phyloP scores from a whole-genome alignment of 2,797 vertebrate genomes.

The Naso thynnoides region DNA sequence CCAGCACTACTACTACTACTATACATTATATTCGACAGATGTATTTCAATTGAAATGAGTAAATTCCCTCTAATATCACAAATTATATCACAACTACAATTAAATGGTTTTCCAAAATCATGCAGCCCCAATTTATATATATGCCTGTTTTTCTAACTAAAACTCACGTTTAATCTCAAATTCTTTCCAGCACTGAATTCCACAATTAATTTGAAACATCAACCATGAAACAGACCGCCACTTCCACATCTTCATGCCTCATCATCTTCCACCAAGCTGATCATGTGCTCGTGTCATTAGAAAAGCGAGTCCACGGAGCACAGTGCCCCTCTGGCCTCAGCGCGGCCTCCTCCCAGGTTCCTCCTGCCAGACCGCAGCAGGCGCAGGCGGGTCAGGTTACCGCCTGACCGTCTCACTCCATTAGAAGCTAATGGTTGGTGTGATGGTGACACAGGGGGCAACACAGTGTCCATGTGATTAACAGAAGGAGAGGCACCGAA shows the following conservation, averaged over 20 bases:
- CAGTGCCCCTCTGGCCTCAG: constrained; percentile 18
- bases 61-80: no score
- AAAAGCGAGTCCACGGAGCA: neutral
- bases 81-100: no score
- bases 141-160: neutral
- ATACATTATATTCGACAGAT: no score
- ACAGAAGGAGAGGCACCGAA: constrained; percentile 30
- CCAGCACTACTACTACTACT: no score
- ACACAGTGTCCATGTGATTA: constrained; percentile 39
- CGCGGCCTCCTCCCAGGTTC: neutral
- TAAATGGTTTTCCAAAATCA: no score
- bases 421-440: constrained; percentile 73
- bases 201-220: constrained; percentile 10
- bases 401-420: constrained; percentile 66
- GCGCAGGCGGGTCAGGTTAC: constrained; percentile 56
- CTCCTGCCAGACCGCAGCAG: constrained; percentile 47
- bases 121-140: no score
- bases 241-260: constrained; percentile 5
- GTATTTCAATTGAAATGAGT: no score
- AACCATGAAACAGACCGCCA: neutral
- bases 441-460: constrained; percentile 63
- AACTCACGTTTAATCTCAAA: neutral
- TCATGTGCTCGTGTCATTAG: constrained; percentile 9
- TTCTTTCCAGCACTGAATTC: neutral
- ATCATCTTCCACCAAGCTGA: constrained; percentile 1